Base-by-base conservation (phyloP, 1,140 invertebrate species). In the Ceratosolen solmsi region DNA sequence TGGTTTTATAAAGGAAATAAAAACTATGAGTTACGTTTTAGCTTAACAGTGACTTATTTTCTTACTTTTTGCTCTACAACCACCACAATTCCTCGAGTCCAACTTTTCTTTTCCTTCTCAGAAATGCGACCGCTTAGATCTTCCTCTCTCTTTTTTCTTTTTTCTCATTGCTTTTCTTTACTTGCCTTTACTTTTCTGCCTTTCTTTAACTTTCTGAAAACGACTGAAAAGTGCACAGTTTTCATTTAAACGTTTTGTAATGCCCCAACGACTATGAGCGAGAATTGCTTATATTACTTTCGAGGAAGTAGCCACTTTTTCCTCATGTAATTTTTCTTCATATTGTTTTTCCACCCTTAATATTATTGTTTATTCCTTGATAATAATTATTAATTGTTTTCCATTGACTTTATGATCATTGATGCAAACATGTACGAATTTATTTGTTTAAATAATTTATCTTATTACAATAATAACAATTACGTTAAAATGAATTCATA, bases 161-260 rank as follows among this genome's bases (percentile, higher is more conserved):
- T 70, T 70, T 25, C 60, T 33, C 54, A 36, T 27, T 20, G 2
- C 2, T 17, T 33, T 54, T 27, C 27, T 54, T 54, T 75, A 49
- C 30, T 30, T n/a, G n/a, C 15, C n/a, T 71, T 60, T 71, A 17
- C 8, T 27, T 51, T 54, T 63, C 83, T 78, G 74, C 65, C 30
- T 58, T 78, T 46, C 58, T 68, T 4, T 49, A 38, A 22, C 49
- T 38, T 60, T 38, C 58, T 46, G 25, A 30, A 41, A 1, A 8
- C 82, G 68, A 81, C 79, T 46, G 74, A 77, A 56, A 84, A 84
- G 68, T 84, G 75, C 79, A 81, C 79, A 74, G 73, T 82, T 82
- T 78, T 82, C 81, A 79, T 78, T 82, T 82, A 82, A 82, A 76
- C 81, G 81, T 79, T 82, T 82, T 79, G 75, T 79, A 79, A 78